These are phyloP conservation scores for Microtus ochrogaster DNA, from an alignment of 2,113 vertebrate species.

Conservation along the genomic window DNA sequence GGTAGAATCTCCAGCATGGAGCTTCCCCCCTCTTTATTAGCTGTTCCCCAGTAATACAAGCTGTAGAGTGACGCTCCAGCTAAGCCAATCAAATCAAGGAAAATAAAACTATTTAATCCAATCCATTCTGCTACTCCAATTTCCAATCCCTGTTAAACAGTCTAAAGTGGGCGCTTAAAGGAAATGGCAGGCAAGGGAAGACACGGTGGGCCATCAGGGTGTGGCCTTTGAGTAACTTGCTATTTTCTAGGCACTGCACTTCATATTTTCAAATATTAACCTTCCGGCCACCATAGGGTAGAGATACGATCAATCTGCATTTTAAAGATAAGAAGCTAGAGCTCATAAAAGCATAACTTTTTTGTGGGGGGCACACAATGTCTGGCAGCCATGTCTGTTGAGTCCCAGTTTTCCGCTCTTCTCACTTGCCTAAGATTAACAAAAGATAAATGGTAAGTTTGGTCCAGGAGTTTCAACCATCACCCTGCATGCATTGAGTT, in stretches of 20 bases:
- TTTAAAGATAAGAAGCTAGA: not conserved
- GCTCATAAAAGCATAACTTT: not conserved
- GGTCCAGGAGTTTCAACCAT: not conserved
- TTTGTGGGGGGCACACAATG: no score
- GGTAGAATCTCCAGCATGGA: not conserved
- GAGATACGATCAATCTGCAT: not conserved
- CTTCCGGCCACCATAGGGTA: not conserved
- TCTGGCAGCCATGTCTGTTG: not conserved
- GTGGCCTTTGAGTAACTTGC: not conserved
- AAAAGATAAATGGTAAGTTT: not conserved
- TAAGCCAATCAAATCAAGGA: not conserved
- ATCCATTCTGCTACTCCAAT: not conserved
- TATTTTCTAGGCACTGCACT: not conserved
- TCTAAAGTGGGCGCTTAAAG: not conserved
- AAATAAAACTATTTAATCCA: not conserved
- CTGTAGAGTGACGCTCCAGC: rapidly evolving
- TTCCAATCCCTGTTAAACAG: not conserved
- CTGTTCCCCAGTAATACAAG: not conserved
- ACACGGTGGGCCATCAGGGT: rapidly evolving
- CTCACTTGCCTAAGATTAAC: not conserved
- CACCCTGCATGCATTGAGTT: not conserved
- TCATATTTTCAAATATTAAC: not conserved
- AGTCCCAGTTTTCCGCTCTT: not conserved
- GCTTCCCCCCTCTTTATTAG: not conserved
- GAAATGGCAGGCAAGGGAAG: not conserved